These are phyloP conservation scores for Myopa testacea DNA, from an alignment of 2,888 invertebrate species.

Conservation along the genomic window DNA sequence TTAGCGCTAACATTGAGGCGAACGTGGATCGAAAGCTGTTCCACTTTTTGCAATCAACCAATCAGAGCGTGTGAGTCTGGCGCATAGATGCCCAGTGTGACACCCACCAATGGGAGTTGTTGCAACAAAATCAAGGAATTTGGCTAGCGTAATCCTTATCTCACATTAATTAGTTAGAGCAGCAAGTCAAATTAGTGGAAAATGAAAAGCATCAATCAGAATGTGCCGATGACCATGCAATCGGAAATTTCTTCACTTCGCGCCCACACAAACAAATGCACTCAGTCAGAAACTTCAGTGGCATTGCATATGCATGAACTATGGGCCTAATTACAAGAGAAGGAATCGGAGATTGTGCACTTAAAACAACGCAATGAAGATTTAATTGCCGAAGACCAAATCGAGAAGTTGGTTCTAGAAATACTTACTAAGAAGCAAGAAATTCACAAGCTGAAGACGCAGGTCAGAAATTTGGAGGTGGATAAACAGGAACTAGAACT, in stretches of 20 bases:
- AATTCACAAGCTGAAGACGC: slow-evolving; percentile 65
- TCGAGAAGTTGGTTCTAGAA: slow-evolving; percentile 65
- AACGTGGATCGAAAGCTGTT: too few species aligned
- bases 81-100: too few species aligned
- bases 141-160: slow-evolving; percentile 40
- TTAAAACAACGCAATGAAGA: slow-evolving; percentile 66
- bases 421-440: slow-evolving; percentile 67
- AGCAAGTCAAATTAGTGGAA: slow-evolving; percentile 30
- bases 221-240: slow-evolving; percentile 40
- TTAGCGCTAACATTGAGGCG: too few species aligned
- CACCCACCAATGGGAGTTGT: too few species aligned
- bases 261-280: background rate
- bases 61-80: too few species aligned
- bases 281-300: background rate
- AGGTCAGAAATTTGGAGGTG: slow-evolving; percentile 68
- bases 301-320: slow-evolving; percentile 50
- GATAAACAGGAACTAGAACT: slow-evolving; percentile 67
- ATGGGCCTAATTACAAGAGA: slow-evolving; percentile 62
- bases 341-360: slow-evolving; percentile 64
- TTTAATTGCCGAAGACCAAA: slow-evolving; percentile 67
- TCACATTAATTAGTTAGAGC: slow-evolving; percentile 31
- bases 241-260: slow-evolving; percentile 39
- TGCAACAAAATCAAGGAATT: slow-evolving; percentile 42
- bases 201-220: slow-evolving; percentile 45
- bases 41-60: too few species aligned